Conservation (phyloP, 53 echinoderm and acorn worm species). For the Echinometra lucunter region DNA sequence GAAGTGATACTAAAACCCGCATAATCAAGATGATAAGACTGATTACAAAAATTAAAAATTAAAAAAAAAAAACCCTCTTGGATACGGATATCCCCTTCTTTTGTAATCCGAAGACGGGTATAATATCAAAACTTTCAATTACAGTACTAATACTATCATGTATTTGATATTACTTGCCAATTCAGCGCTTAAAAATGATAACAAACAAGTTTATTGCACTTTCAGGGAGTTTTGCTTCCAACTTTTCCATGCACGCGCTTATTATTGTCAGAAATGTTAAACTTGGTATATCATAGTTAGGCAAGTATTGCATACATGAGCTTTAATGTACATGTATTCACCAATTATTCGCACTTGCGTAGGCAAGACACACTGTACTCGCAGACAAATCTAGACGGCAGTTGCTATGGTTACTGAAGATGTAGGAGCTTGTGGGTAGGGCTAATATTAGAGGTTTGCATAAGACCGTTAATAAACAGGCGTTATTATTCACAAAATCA, state of each 20-base stretch:
- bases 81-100: neutral
- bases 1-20: neutral
- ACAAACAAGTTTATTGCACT: no score
- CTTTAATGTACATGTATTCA: neutral
- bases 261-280: no score
- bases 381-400: neutral
- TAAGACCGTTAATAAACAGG: neutral
- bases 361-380: no score
- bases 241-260: no score
- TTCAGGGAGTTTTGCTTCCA: no score
- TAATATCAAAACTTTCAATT: no score
- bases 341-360: neutral
- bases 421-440: neutral
- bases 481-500: neutral
- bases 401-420: neutral
- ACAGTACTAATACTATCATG: no score
- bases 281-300: no score
- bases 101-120: neutral
- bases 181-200: neutral
- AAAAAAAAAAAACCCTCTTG: neutral
- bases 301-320: no score
- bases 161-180: no score
- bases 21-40: neutral
- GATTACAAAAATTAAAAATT: neutral
- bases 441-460: neutral